Conservation (phyloP, 2,888 invertebrate genomes). For the Timema cristinae region DNA sequence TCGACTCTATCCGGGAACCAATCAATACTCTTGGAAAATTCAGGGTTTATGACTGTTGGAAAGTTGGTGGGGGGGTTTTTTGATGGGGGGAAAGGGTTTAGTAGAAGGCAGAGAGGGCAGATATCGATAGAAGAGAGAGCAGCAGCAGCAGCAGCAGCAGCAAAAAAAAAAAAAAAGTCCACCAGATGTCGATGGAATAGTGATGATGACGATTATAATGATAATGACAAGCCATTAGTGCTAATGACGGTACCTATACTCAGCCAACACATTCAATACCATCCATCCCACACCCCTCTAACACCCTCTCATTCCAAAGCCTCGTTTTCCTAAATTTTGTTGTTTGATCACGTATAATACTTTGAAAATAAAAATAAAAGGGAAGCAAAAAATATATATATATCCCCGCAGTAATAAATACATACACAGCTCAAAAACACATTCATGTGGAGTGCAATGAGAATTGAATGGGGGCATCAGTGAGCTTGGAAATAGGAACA, state of each 20-base stretch:
- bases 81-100: not conserved
- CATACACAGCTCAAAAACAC: conserved; percentile 17
- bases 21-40: conserved; percentile 13
- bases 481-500: not conserved
- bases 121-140: not conserved
- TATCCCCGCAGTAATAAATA: conserved; percentile 5
- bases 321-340: conserved; percentile 7
- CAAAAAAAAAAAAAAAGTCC: conserved; percentile 15
- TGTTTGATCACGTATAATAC: conserved; percentile 17
- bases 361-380: conserved; percentile 15
- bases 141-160: conserved; percentile 2
- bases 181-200: conserved; percentile 17
- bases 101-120: conserved; percentile 3
- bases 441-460: conserved; percentile 7
- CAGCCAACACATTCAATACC: conserved; percentile 7
- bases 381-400: not conserved
- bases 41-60: conserved; percentile 12
- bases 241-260: conserved; percentile 15
- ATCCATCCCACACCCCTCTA: not conserved
- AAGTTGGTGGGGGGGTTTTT: not conserved
- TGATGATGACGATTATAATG: conserved; percentile 13
- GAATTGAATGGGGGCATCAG: conserved; percentile 14
- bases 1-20: too few relatives aligned
- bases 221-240: conserved; percentile 16
- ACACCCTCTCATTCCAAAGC: not conserved